phyloP scores from a whole-genome alignment of 2,888 invertebrate genomes.

The Conomelus anceps region DNA sequence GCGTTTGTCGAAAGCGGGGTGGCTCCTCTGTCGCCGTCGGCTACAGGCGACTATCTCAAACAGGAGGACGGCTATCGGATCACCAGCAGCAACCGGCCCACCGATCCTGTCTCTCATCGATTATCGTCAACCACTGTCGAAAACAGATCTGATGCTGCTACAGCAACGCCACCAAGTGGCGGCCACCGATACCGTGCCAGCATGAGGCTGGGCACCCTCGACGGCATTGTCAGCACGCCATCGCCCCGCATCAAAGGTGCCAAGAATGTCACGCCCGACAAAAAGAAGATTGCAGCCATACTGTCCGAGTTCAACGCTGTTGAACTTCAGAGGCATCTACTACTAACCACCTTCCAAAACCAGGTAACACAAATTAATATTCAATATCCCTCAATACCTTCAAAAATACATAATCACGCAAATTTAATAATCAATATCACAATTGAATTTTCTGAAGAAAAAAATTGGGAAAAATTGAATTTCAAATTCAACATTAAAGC shows the following conservation, averaged over 20 bases:
- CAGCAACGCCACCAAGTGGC: neutral
- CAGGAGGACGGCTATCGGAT: slow-evolving; percentile 4
- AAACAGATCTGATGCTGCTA: neutral
- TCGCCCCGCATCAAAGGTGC: slow-evolving; percentile 38
- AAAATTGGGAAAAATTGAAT: too few species aligned
- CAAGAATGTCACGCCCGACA: slow-evolving; percentile 56
- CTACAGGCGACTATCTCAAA: neutral
- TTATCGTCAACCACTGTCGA: too few species aligned
- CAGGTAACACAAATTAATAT: slow-evolving; percentile 51
- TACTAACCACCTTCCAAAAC: slow-evolving; percentile 65
- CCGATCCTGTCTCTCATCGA: slow-evolving; percentile 1
- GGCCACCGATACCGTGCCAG: neutral
- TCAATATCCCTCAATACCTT: neutral
- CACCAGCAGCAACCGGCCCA: neutral
- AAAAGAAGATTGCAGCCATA: slow-evolving; percentile 74
- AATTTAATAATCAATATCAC: too few species aligned
- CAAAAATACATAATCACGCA: too few species aligned
- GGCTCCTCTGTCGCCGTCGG: neutral
- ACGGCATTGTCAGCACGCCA: slow-evolving; percentile 61
- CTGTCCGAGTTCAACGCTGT: slow-evolving; percentile 72
- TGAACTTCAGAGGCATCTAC: slow-evolving; percentile 75
- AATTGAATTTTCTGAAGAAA: too few species aligned
- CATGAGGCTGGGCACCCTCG: slow-evolving; percentile 53
- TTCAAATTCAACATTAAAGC: too few species aligned
- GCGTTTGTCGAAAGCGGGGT: neutral